Conservation (phyloP, 2,797 vertebrate species). For the Rhincodon typus region DNA sequence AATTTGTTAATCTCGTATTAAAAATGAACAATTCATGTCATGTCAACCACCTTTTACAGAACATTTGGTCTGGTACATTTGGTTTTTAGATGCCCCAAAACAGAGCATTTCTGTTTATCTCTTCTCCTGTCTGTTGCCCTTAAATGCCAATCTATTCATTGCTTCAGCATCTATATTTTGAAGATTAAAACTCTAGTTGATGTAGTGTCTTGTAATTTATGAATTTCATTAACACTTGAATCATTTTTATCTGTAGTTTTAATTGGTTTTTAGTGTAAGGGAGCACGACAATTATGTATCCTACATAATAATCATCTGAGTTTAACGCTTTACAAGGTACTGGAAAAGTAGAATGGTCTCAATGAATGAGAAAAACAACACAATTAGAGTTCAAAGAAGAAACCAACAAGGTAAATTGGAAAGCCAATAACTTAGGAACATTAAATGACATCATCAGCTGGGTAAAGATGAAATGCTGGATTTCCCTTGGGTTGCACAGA, state of each 20-base stretch:
- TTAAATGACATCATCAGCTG: neutral
- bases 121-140: neutral
- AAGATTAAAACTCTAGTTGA: neutral
- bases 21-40: neutral
- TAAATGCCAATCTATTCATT: neutral
- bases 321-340: neutral
- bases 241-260: constrained; percentile 5
- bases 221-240: neutral
- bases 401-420: too few species aligned
- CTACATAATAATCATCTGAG: neutral
- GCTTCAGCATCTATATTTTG: neutral
- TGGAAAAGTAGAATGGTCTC: neutral
- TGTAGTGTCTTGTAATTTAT: neutral
- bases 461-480: neutral
- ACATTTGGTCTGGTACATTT: too few species aligned
- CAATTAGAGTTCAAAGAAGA: neutral
- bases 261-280: neutral
- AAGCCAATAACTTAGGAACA: neutral
- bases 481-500: neutral
- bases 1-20: neutral
- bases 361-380: neutral
- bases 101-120: too few species aligned
- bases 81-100: too few species aligned
- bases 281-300: neutral
- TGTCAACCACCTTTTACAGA: neutral